Evolutionary conservation across 1,140 invertebrate species (phyloP).

Genomic region (Scaptomyza pallida): DNA sequence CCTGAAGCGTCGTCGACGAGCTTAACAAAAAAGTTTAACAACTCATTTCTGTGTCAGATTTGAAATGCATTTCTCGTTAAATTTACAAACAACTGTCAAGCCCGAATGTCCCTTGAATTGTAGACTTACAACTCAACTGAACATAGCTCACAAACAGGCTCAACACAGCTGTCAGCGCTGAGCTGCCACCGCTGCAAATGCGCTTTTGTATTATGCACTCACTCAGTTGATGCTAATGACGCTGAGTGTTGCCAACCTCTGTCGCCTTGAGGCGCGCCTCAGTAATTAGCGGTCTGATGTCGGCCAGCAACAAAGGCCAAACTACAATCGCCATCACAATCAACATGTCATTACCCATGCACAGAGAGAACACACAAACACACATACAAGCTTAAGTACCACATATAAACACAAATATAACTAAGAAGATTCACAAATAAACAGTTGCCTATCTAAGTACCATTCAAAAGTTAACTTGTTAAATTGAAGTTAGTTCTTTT

Average conservation of each 20-base stretch:
- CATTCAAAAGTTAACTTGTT: constrained; percentile 1
- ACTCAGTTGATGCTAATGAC: constrained; percentile 7
- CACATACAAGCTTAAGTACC: neutral
- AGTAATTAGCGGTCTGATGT: constrained; percentile 33
- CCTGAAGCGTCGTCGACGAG: constrained; percentile 2
- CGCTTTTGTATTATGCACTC: constrained; percentile 20
- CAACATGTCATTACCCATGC: constrained; percentile 20
- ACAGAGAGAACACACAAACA: neutral
- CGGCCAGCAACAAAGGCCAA: neutral
- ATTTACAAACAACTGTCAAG: constrained; percentile 9
- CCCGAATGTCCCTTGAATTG: constrained; percentile 1
- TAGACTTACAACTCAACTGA: neutral
- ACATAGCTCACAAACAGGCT: neutral
- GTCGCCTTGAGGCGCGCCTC: constrained; percentile 16
- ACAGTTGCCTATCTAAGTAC: constrained; percentile 12
- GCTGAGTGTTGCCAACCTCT: constrained; percentile 1
- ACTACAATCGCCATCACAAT: constrained; percentile 18
- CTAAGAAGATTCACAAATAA: neutral
- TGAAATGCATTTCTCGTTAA: constrained; percentile 25
- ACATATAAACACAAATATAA: neutral
- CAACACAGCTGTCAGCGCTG: constrained; percentile 7
- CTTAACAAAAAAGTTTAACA: constrained; percentile 15
- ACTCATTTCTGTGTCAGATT: constrained; percentile 10
- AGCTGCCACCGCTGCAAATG: constrained; percentile 14
- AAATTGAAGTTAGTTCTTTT: constrained; percentile 12